Percentiles rank a stretch among this genome's conserved stretches.
These are phyloP conservation scores for Achatina immaculata DNA, from an alignment of 1,140 invertebrate genomes.

Conservation along the genomic window DNA sequence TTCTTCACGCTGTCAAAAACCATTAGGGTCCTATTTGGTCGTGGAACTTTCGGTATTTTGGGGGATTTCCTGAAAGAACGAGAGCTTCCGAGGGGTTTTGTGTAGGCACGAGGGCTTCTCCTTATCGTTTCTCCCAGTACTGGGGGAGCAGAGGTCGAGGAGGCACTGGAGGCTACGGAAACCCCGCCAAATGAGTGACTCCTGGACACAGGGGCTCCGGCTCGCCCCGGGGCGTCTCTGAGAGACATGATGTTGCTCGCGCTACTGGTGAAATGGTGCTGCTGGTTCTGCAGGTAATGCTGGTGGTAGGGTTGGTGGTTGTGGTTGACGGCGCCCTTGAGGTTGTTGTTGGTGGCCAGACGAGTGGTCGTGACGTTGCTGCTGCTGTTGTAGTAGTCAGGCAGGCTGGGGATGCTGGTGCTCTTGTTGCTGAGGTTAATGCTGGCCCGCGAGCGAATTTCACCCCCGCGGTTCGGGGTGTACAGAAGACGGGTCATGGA, in stretches of 20 bases:
- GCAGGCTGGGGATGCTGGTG: slow-evolving; percentile 28
- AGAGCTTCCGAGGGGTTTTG: slow-evolving; percentile 1
- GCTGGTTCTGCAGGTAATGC: slow-evolving; percentile 22
- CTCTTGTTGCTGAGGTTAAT: slow-evolving; percentile 17
- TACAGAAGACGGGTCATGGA: slow-evolving; percentile 39
- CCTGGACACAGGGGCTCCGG: slow-evolving; percentile 48
- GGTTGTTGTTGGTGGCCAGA: slow-evolving; percentile 3
- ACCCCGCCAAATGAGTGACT: slow-evolving; percentile 65
- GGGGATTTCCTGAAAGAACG: slow-evolving; percentile 52
- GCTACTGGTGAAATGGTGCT: slow-evolving; percentile 21
- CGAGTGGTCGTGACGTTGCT: neutral
- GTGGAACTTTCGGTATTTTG: slow-evolving; percentile 70
- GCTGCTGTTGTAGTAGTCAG: neutral
- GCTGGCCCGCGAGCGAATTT: neutral
- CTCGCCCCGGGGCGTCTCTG: neutral
- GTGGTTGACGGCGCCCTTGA: neutral
- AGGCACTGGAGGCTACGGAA: slow-evolving; percentile 42
- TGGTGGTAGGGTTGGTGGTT: neutral
- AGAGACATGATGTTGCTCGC: slow-evolving; percentile 33
- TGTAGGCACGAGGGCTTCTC: slow-evolving; percentile 41
- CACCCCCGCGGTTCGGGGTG: neutral
- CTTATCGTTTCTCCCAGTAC: slow-evolving; percentile 62
- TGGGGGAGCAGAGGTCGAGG: slow-evolving; percentile 27
- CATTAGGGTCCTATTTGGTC: slow-evolving; percentile 66
- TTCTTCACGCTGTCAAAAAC: slow-evolving; percentile 70